A percentile compares a stretch with the other conserved stretches of the same genome.
Evolutionary conservation across 1,140 invertebrate species (phyloP).

Genomic region (Lethocerus indicus): DNA sequence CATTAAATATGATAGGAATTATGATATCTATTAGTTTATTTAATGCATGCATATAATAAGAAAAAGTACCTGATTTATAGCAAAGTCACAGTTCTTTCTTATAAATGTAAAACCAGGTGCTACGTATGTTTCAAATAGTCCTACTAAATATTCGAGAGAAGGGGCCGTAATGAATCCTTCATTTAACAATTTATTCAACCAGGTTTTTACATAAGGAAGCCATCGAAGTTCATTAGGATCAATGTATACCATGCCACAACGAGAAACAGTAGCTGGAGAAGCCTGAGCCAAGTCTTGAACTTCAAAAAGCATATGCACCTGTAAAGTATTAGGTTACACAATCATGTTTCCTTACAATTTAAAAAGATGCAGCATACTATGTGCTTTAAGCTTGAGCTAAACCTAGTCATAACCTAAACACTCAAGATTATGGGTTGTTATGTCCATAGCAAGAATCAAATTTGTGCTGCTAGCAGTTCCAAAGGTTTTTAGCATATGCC

Average conservation of each 20-base stretch:
- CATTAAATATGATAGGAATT: too few species aligned
- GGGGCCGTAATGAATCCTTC: conserved; percentile 32
- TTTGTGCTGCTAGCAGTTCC: too few species aligned
- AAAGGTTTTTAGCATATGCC: too few species aligned
- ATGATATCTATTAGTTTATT: too few species aligned
- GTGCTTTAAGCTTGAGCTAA: too few species aligned
- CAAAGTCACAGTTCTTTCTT: conserved; percentile 38
- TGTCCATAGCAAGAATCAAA: too few species aligned
- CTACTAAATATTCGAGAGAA: conserved; percentile 33
- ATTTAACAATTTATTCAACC: conserved; percentile 42
- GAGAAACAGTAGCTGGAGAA: conserved; percentile 74
- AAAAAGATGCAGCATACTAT: too few species aligned
- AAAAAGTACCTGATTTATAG: conserved; percentile 38
- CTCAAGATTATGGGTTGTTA: too few species aligned
- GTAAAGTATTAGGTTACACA: too few species aligned
- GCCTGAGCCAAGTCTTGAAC: conserved; percentile 72
- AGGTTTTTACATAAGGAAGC: conserved; percentile 63
- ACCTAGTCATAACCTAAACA: too few species aligned
- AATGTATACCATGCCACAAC: conserved; percentile 68
- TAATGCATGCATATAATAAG: conserved; percentile 4
- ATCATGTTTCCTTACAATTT: too few species aligned
- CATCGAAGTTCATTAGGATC: conserved; percentile 65
- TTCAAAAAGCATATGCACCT: conserved; percentile 76
- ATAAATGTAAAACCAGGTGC: conserved; percentile 45
- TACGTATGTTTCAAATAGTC: conserved; percentile 42